phyloP scores from a whole-genome alignment of 35 echinoderm and acorn worm species.

The Ophiothrix spiculata region DNA sequence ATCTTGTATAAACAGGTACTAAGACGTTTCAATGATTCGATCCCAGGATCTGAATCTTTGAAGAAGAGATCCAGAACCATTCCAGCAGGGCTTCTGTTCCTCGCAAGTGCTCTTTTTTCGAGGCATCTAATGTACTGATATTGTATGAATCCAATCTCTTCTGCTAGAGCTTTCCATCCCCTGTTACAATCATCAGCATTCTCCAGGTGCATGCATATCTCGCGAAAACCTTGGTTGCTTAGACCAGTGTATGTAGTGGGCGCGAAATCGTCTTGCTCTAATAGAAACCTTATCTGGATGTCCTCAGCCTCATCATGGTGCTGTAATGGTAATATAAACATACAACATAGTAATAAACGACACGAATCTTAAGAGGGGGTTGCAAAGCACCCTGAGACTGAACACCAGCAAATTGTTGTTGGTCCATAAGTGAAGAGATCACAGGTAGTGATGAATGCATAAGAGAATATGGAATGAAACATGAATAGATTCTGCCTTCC shows the following conservation, averaged over 20 bases:
- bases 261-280: background rate
- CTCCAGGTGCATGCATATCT: background rate
- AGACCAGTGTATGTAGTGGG: background rate
- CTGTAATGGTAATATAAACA: too few species aligned
- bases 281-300: background rate
- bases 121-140: background rate
- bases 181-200: background rate
- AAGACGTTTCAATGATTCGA: background rate
- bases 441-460: too few species aligned
- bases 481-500: too few species aligned
- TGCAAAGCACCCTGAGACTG: too few species aligned
- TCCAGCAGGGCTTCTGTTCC: background rate
- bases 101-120: background rate
- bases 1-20: background rate
- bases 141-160: background rate
- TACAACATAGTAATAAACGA: too few species aligned
- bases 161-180: background rate
- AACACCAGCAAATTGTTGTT: too few species aligned
- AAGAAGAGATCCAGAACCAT: background rate
- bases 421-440: too few species aligned
- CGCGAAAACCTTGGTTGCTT: background rate
- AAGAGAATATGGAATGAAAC: too few species aligned
- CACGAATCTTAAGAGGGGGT: too few species aligned
- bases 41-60: background rate
- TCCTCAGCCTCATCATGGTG: too few species aligned